These are phyloP conservation scores for Trinectes maculatus DNA, from an alignment of 2,113 vertebrate species.

Conservation along the genomic window DNA sequence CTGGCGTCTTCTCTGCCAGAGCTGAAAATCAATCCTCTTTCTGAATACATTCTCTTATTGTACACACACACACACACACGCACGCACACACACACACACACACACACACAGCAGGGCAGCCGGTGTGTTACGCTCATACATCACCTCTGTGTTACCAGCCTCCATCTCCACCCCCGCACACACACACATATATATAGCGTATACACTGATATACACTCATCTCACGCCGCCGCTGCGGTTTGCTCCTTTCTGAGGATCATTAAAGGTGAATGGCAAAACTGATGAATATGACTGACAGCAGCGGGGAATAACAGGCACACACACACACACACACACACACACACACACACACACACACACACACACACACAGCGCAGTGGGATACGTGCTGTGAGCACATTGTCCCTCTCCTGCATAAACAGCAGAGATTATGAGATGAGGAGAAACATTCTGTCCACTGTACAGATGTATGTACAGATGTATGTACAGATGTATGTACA, in stretches of 20 bases:
- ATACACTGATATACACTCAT: conserved; percentile 4
- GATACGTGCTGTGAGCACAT: too few relatives aligned
- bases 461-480: not conserved
- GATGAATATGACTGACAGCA: conserved; percentile 45
- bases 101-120: conserved; percentile 3
- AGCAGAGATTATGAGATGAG: conserved; percentile 44
- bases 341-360: not conserved
- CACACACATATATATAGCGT: too few relatives aligned
- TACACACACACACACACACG: too few relatives aligned
- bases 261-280: conserved; percentile 24
- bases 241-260: conserved; percentile 11
- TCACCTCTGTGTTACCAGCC: conserved; percentile 2
- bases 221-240: conserved; percentile 21
- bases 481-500: conserved; percentile 4
- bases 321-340: too few relatives aligned
- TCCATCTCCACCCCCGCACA: conserved; percentile 12
- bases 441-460: conserved; percentile 48
- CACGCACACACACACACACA: too few relatives aligned
- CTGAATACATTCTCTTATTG: conserved; percentile 32
- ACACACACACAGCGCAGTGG: too few relatives aligned
- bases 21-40: conserved; percentile 60
- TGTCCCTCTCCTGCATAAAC: conserved; percentile 36
- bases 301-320: conserved; percentile 12
- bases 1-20: conserved; percentile 38
- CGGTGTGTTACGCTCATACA: not conserved